Percentiles rank a stretch among this genome's conserved stretches.
Evolutionary conservation across 2,113 vertebrate species (phyloP).

Genomic region (Osmerus mordax): DNA sequence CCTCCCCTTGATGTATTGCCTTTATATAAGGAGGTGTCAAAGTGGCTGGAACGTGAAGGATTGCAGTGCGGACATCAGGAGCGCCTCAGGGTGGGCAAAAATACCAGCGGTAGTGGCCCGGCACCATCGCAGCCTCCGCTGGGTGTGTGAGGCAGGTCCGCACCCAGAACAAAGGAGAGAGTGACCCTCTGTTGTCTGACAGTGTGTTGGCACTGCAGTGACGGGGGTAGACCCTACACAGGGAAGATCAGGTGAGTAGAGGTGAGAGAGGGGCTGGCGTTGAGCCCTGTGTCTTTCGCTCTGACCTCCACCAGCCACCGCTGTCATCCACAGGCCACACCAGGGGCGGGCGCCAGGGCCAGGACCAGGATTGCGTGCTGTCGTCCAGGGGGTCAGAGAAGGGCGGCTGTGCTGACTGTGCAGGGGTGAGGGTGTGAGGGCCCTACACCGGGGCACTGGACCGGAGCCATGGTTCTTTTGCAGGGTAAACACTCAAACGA

Average conservation of each 20-base stretch:
- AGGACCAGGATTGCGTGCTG: constrained; percentile 22
- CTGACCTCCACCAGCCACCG: constrained; percentile 35
- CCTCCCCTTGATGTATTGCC: constrained; percentile 70
- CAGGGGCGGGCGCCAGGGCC: constrained; percentile 34
- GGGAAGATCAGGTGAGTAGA: constrained; percentile 22
- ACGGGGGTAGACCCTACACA: neutral
- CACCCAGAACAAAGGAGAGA: constrained; percentile 45
- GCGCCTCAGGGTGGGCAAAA: constrained; percentile 61
- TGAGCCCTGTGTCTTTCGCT: constrained; percentile 33
- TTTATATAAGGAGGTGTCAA: constrained; percentile 75
- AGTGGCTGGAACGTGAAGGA: constrained; percentile 68
- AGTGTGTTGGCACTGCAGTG: constrained; percentile 20
- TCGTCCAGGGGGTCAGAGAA: constrained; percentile 31
- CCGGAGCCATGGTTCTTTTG: constrained; percentile 8
- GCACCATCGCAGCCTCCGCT: constrained; percentile 49
- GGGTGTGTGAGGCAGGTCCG: constrained; percentile 34
- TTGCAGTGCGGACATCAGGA: constrained; percentile 58
- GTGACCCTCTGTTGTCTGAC: constrained; percentile 46
- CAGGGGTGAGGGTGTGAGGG: constrained; percentile 36
- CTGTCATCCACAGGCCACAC: constrained; percentile 45
- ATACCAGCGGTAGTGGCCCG: constrained; percentile 60
- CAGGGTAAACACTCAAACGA: constrained; percentile 1
- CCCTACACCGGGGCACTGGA: constrained; percentile 33
- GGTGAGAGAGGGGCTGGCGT: constrained; percentile 17
- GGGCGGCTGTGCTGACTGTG: constrained; percentile 38